phyloP scores from a whole-genome alignment of 2,113 vertebrate genomes.

The Lathamus discolor region DNA sequence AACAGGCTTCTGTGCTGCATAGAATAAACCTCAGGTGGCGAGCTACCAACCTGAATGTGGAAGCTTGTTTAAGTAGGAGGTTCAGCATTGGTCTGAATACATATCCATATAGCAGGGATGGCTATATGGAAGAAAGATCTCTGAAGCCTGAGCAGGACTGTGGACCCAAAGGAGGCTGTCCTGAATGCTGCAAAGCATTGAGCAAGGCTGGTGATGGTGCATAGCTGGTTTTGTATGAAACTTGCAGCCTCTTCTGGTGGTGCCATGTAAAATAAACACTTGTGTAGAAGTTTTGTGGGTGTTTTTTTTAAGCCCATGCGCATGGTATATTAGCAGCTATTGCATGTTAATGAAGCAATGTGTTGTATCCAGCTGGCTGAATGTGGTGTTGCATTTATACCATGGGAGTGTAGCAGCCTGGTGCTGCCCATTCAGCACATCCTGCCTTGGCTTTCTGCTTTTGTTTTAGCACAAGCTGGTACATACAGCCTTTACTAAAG shows the following conservation, averaged over 20 bases:
- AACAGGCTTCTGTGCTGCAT: neutral
- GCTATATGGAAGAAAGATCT: neutral
- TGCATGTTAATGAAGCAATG: neutral
- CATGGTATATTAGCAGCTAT: neutral
- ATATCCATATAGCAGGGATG: neutral
- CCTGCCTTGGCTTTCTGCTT: neutral
- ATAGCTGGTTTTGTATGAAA: neutral
- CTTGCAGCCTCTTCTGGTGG: neutral
- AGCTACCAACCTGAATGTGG: neutral
- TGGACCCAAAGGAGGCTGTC: neutral
- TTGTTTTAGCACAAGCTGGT: neutral
- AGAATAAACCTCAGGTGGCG: neutral
- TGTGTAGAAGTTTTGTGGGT: neutral
- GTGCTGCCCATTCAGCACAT: neutral
- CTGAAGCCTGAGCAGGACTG: neutral
- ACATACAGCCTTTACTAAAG: neutral
- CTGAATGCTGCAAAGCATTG: neutral
- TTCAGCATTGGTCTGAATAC: neutral
- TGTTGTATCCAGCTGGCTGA: neutral
- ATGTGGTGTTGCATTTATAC: neutral
- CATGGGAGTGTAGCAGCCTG: neutral
- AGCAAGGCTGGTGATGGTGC: neutral
- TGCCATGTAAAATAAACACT: neutral
- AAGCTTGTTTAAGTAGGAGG: neutral
- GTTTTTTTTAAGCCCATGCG: neutral